Conservation (phyloP, 2,888 invertebrate genomes). For the Chloromyia formosa region DNA sequence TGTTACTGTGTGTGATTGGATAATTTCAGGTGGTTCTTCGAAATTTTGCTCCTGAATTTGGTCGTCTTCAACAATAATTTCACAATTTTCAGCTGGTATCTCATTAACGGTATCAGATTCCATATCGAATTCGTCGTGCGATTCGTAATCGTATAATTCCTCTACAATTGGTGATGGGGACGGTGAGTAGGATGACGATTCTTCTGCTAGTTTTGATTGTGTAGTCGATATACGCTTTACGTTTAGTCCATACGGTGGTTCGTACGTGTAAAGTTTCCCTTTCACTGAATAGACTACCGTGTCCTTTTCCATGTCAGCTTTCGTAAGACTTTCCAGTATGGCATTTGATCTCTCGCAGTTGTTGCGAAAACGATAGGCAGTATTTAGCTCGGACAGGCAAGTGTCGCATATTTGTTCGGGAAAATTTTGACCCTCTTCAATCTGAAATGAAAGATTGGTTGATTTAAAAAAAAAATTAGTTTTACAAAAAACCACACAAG, state of each 20-base stretch:
- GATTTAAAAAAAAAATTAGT: too few relatives aligned
- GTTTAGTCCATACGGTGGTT: slow-evolving; percentile 48
- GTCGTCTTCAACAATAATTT: background rate
- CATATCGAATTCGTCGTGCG: too few relatives aligned
- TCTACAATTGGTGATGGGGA: background rate
- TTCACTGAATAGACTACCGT: slow-evolving; percentile 38
- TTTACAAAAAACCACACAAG: too few relatives aligned
- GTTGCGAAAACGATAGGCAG: slow-evolving; percentile 60
- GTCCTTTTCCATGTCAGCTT: slow-evolving; percentile 40
- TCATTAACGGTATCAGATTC: background rate
- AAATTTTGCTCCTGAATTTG: background rate
- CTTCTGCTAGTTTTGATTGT: background rate
- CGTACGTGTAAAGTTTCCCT: slow-evolving; percentile 45
- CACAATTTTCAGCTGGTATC: background rate
- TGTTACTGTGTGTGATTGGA: too few relatives aligned
- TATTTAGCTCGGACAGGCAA: slow-evolving; percentile 58
- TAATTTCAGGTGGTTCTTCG: background rate
- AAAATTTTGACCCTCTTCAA: slow-evolving; percentile 53
- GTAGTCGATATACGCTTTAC: slow-evolving; percentile 44
- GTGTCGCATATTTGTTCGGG: slow-evolving; percentile 60
- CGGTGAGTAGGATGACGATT: background rate
- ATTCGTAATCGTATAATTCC: background rate
- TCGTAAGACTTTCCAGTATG: slow-evolving; percentile 56
- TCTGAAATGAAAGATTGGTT: slow-evolving; percentile 50
- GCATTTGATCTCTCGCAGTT: slow-evolving; percentile 60